Evolutionary conservation across 1,140 invertebrate species (phyloP).

Genomic region (Leptinotarsa defecta): DNA sequence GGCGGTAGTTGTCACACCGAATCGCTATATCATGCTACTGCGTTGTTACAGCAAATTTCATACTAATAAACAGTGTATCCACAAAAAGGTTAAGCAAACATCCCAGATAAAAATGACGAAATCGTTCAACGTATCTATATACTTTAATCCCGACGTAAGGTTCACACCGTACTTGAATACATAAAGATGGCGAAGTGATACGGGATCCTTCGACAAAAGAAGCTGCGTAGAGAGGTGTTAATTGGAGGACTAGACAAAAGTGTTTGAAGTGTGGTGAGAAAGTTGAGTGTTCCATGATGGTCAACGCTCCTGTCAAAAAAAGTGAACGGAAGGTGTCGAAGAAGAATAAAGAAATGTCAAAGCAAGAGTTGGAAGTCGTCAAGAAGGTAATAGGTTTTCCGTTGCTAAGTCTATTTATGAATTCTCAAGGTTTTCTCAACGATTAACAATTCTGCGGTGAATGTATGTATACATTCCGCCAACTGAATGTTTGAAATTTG

Average conservation of each 20-base stretch:
- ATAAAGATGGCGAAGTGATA: slow-evolving; percentile 29
- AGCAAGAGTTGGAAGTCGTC: not conserved
- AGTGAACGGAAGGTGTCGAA: not conserved
- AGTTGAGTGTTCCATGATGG: not conserved
- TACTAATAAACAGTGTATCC: not conserved
- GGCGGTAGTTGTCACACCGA: not conserved
- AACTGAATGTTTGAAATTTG: too few species aligned
- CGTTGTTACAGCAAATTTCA: slow-evolving; percentile 3
- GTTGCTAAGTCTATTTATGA: not conserved
- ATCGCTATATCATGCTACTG: not conserved
- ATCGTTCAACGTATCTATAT: slow-evolving; percentile 22
- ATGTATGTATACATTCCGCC: not conserved
- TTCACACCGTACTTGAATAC: slow-evolving; percentile 38
- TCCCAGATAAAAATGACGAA: slow-evolving; percentile 41
- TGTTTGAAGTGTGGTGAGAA: not conserved
- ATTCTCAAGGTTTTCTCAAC: not conserved
- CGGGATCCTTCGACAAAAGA: not conserved
- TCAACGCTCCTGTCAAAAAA: slow-evolving; percentile 1
- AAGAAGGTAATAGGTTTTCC: not conserved
- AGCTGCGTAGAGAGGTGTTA: not conserved
- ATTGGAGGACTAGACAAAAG: not conserved
- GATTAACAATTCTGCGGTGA: not conserved
- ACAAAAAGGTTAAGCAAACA: slow-evolving; percentile 41
- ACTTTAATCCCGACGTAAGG: slow-evolving; percentile 35
- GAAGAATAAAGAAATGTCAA: not conserved